phyloP scores from a whole-genome alignment of 2,888 invertebrate species.

The Sarcophaga variegata region DNA sequence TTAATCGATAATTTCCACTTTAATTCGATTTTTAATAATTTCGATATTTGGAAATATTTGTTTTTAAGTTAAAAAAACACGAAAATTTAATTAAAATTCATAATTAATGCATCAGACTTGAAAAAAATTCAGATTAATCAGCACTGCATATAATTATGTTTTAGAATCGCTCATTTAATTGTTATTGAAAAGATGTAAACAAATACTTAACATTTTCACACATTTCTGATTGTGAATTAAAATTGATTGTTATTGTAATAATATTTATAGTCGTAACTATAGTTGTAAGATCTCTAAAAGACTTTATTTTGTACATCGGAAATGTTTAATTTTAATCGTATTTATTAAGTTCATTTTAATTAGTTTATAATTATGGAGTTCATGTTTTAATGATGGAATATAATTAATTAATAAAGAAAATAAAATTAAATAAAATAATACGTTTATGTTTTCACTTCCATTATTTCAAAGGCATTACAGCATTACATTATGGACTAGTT shows the following conservation, averaged over 20 bases:
- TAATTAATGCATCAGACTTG: too few species aligned
- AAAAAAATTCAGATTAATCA: too few species aligned
- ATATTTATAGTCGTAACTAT: neutral
- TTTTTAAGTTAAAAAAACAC: constrained; percentile 52
- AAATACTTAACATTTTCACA: too few species aligned
- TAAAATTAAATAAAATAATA: neutral
- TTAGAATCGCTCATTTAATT: too few species aligned
- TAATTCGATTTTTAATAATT: constrained; percentile 55
- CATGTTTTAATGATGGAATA: constrained; percentile 45
- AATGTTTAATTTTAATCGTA: neutral
- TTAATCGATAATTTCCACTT: constrained; percentile 59
- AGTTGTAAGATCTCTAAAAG: constrained; percentile 22
- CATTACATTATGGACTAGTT: too few species aligned
- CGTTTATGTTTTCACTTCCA: too few species aligned
- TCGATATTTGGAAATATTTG: constrained; percentile 63
- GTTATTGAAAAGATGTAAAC: too few species aligned
- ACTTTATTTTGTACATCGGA: constrained; percentile 25
- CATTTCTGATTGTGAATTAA: too few species aligned
- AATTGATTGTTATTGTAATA: neutral
- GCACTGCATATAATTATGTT: too few species aligned
- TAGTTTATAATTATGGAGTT: constrained; percentile 8
- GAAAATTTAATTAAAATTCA: too few species aligned
- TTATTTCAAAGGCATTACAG: too few species aligned
- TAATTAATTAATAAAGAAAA: neutral
- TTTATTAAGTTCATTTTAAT: neutral